Percentiles rank a stretch among this genome's conserved stretches.
Conservation (phyloP, 2,113 vertebrate genomes). For the Neotragus pygmaeus region DNA sequence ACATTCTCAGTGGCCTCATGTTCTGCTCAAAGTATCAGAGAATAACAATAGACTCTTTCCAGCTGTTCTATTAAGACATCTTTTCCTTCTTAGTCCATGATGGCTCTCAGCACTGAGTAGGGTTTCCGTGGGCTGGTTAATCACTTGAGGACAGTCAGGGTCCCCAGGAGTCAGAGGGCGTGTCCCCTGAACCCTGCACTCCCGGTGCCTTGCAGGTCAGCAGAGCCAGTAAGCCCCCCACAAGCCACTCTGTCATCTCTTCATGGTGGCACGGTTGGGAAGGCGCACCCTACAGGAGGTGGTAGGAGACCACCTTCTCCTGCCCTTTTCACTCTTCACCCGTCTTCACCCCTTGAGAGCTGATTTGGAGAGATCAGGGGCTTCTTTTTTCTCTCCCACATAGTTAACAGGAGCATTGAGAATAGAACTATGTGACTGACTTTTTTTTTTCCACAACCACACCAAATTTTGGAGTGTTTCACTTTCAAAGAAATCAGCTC, state of each 20-base stretch:
- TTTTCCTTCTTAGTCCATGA: neutral
- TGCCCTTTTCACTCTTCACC: neutral
- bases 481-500: neutral
- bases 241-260: neutral
- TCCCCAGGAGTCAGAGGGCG: neutral
- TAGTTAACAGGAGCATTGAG: neutral
- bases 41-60: neutral
- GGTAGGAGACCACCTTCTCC: neutral
- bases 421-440: neutral
- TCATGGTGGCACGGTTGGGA: neutral
- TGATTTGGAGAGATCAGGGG: neutral
- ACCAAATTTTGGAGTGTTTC: neutral
- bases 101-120: neutral
- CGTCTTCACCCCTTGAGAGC: neutral
- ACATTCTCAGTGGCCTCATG: neutral
- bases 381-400: neutral
- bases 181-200: too few species aligned
- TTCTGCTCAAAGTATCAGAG: neutral
- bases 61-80: neutral
- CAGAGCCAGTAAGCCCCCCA: accelerated
- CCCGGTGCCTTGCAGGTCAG: neutral
- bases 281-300: neutral
- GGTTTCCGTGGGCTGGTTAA: neutral
- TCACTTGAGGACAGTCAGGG: neutral
- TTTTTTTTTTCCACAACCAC: neutral